A percentile compares a stretch with the other conserved stretches of the same genome.
These are phyloP conservation scores for Achlya flavicornis DNA, from an alignment of 2,888 invertebrate species.

Conservation along the genomic window DNA sequence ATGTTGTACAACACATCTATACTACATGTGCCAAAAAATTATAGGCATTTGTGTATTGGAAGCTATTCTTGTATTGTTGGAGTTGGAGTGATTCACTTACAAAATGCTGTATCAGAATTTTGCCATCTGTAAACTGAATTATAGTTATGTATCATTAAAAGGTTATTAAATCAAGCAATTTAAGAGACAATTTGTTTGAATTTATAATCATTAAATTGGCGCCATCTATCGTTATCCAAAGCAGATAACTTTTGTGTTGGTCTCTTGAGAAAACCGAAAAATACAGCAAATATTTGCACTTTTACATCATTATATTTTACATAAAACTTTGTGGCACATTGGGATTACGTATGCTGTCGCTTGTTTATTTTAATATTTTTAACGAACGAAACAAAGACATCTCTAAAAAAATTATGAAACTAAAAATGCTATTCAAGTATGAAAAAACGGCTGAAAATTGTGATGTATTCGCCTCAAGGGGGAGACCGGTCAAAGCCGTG, in stretches of 20 bases:
- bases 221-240: too few relatives aligned
- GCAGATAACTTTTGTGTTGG: too few relatives aligned
- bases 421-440: background rate
- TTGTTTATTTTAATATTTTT: background rate
- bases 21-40: background rate
- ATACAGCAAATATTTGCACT: too few relatives aligned
- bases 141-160: too few relatives aligned
- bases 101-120: too few relatives aligned
- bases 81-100: too few relatives aligned
- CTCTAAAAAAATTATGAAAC: background rate
- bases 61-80: background rate
- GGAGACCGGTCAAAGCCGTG: slow-evolving; percentile 24
- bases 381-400: background rate
- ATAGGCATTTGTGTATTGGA: background rate
- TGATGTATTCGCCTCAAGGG: slow-evolving; percentile 30
- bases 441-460: slow-evolving; percentile 16
- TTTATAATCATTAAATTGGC: too few relatives aligned
- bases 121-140: too few relatives aligned
- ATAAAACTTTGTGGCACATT: background rate
- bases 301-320: too few relatives aligned
- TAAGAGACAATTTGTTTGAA: too few relatives aligned
- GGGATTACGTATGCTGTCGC: background rate
- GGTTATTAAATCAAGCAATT: too few relatives aligned
- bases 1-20: background rate
- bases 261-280: too few relatives aligned